Evolutionary conservation across 2,888 invertebrate genomes (phyloP), one percentile per base, ranked within the genome.

Genomic region (Steinernema hermaphroditum): DNA sequence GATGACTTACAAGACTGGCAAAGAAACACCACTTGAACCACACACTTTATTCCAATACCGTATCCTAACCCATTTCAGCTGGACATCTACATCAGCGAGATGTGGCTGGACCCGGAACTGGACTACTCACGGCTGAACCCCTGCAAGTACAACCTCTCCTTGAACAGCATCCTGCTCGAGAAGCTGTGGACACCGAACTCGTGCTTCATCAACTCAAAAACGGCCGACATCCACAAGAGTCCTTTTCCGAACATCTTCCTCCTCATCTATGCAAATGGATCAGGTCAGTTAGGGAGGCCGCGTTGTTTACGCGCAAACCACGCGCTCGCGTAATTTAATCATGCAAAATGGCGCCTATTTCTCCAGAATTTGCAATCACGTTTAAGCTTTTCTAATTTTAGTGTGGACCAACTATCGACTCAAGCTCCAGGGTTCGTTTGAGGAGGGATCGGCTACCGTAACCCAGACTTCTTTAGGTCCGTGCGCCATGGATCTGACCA

Each of bases 21-120:
- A n/a, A n/a, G n/a, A n/a, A n/a, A n/a, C n/a, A n/a, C n/a, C n/a
- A n/a, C n/a, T n/a, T n/a, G n/a, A n/a, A n/a, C n/a, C n/a, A n/a
- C n/a, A n/a, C n/a, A n/a, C n/a, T n/a, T n/a, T n/a, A n/a, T n/a
- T n/a, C n/a, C 4, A 37, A 37, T 37, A 8, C 37, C 12, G 6
- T 37, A 37, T 37, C 12, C 37, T 37, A 19, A n/a, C 62, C n/a
- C 62, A 73, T 78, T 83, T 54, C 75, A 86, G 82, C 77, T 86
- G 54, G 86, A 86, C 73, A 87, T 86, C 69, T 86, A 86, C 77
- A 86, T 86, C 73, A 82, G 81, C 27, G 86, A 86, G 72, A 85
- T 84, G 78, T 86, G 86, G 86, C 74, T 79, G 44, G 86, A 86
- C 72, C 83, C 83, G 0, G 84, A 83, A 0, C 77, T 86, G 1